phyloP scores from a whole-genome alignment of 92 coral and sea anemone genomes.

The Blastomussa wellsi region DNA sequence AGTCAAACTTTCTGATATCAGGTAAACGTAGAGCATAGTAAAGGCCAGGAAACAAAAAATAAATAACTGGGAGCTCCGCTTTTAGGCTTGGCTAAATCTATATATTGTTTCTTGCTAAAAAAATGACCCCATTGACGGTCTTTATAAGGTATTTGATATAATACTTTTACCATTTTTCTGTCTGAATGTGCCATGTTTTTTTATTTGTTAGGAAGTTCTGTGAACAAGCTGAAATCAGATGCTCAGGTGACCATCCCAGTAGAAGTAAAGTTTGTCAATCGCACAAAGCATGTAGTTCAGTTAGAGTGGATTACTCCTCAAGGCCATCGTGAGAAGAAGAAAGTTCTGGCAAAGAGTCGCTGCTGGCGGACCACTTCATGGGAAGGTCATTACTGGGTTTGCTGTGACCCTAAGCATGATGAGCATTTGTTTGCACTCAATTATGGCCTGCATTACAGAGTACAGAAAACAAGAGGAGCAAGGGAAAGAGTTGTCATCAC shows the following conservation, averaged over 20 bases:
- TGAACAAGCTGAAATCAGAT: slow-evolving; percentile 52
- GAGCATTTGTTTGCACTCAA: slow-evolving; percentile 77
- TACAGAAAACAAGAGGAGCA: slow-evolving; percentile 54
- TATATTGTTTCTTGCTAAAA: no score
- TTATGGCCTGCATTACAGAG: slow-evolving; percentile 83
- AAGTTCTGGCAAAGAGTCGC: slow-evolving; percentile 70
- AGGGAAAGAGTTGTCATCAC: slow-evolving; percentile 90
- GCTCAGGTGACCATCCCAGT: slow-evolving; percentile 67
- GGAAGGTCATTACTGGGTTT: slow-evolving; percentile 93
- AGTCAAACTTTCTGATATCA: no score
- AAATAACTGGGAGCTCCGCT: no score
- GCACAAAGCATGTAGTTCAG: slow-evolving; percentile 65
- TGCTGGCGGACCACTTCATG: slow-evolving; percentile 82
- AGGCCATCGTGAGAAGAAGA: slow-evolving; percentile 79
- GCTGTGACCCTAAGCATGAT: slow-evolving; percentile 69
- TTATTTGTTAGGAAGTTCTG: slow-evolving; percentile 19
- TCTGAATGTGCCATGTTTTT: background rate
- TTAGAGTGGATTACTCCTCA: slow-evolving; percentile 83
- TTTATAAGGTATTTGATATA: no score
- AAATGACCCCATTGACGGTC: no score
- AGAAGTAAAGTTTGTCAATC: slow-evolving; percentile 87
- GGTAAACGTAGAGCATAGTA: no score
- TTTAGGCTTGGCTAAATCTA: no score
- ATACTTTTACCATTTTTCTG: no score
- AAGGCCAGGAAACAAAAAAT: no score